Evolutionary conservation across 2,797 vertebrate genomes (phyloP).

Genomic region (Liparis tanakae): DNA sequence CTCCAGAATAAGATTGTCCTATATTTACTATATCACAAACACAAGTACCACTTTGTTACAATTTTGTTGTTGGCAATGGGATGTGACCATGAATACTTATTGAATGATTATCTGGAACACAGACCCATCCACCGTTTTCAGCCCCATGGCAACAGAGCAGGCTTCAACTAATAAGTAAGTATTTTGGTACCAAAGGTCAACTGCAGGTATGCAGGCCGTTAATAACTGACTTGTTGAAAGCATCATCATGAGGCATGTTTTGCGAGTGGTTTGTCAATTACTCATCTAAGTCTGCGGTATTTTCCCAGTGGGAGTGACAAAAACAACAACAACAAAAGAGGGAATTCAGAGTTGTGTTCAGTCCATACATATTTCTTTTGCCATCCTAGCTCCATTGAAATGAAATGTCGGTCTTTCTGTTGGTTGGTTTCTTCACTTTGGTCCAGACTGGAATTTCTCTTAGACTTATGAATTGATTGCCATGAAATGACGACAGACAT

Average conservation of each 20-base stretch:
- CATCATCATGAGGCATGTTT: constrained; percentile 59
- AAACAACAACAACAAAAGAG: constrained; percentile 17
- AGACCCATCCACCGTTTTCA: constrained; percentile 59
- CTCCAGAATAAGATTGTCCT: background rate
- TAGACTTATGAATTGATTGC: background rate
- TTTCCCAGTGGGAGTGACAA: constrained; percentile 45
- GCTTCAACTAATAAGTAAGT: constrained; percentile 83
- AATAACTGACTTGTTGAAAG: constrained; percentile 81
- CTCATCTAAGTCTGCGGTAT: constrained; percentile 52
- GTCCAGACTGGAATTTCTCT: background rate
- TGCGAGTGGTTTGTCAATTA: constrained; percentile 57
- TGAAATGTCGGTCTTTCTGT: background rate
- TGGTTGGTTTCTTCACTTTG: background rate
- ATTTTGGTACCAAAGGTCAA: constrained; percentile 83
- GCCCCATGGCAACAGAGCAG: constrained; percentile 80
- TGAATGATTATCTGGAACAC: constrained; percentile 63
- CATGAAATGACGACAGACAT: background rate
- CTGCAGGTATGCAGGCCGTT: constrained; percentile 78
- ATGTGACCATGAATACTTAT: constrained; percentile 49
- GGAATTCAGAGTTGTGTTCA: background rate
- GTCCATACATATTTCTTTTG: background rate
- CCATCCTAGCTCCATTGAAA: background rate
- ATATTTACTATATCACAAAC: constrained; percentile 17
- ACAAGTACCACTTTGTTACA: constrained; percentile 15
- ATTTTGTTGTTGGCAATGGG: constrained; percentile 36